phyloP scores from a whole-genome alignment of 2,888 invertebrate genomes.

The Pedicia rivosa region DNA sequence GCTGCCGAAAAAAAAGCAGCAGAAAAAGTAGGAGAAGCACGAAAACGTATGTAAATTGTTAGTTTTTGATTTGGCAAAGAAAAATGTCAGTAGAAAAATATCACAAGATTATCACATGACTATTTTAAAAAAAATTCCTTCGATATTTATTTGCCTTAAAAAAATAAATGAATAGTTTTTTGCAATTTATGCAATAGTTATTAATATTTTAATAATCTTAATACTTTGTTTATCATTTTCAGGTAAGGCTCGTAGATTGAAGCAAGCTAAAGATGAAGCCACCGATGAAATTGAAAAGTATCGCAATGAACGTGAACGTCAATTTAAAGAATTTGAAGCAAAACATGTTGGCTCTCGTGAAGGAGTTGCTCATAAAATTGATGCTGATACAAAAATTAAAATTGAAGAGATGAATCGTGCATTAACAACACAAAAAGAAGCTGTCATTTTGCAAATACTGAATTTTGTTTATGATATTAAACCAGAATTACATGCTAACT shows the following conservation, averaged over 20 bases:
- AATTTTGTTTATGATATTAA: slow-evolving; percentile 80
- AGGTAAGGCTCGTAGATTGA: slow-evolving; percentile 94
- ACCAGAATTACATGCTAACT: slow-evolving; percentile 86
- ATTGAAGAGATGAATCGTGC: slow-evolving; percentile 78
- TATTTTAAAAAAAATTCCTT: no score
- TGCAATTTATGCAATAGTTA: no score
- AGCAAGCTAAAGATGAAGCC: slow-evolving; percentile 99
- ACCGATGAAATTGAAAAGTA: slow-evolving; percentile 97
- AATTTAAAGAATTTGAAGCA: slow-evolving; percentile 86
- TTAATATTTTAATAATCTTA: no score
- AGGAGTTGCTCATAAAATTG: slow-evolving; percentile 88
- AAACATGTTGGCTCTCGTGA: slow-evolving; percentile 94
- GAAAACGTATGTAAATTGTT: slow-evolving; percentile 26
- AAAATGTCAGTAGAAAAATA: no score
- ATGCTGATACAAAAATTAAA: slow-evolving; percentile 68
- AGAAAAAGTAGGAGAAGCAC: slow-evolving; percentile 31
- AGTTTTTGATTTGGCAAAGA: background rate
- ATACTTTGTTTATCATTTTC: no score
- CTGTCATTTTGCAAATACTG: slow-evolving; percentile 60
- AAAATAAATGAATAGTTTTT: no score
- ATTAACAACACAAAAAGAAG: slow-evolving; percentile 57
- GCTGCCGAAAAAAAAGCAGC: slow-evolving; percentile 27
- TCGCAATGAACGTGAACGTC: slow-evolving; percentile 80
- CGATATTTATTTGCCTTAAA: no score
- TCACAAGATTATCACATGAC: slow-evolving; percentile 21